Conservation (phyloP, 2,888 invertebrate genomes). For the Mythimna impura region DNA sequence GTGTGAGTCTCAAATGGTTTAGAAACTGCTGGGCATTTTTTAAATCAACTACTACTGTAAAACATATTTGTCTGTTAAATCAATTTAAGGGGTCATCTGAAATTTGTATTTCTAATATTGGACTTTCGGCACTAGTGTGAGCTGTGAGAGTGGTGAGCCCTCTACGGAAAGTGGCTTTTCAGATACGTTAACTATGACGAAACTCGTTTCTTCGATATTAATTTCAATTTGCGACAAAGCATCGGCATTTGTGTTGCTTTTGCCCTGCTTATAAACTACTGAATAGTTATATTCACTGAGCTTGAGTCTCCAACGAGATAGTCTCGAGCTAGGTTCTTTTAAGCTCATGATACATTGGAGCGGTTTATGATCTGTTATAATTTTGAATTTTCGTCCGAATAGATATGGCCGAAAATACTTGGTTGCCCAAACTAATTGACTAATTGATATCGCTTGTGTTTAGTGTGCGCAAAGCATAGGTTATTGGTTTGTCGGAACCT, state of each 20-base stretch:
- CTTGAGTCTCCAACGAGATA: not conserved
- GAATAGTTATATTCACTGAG: not conserved
- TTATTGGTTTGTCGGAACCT: not conserved
- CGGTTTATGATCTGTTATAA: not conserved
- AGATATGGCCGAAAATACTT: not conserved
- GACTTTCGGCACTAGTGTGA: conserved; percentile 19
- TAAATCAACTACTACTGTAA: conserved; percentile 6
- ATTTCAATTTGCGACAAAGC: not conserved
- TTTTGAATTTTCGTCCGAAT: not conserved
- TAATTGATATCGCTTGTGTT: not conserved
- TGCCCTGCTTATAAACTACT: not conserved
- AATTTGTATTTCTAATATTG: conserved; percentile 5
- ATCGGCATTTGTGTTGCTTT: too few species aligned
- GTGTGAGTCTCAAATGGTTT: conserved; percentile 13
- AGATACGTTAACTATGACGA: not conserved
- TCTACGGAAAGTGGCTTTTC: not conserved
- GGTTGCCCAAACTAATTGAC: not conserved
- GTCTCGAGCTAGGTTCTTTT: not conserved
- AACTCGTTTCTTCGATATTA: not conserved
- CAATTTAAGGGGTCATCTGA: conserved; percentile 1
- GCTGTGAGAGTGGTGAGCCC: not conserved
- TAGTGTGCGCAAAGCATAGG: not conserved
- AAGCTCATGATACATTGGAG: not conserved
- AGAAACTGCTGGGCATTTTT: conserved; percentile 5
- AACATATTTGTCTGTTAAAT: conserved; percentile 4